Evolutionary conservation across 2,797 vertebrate genomes (phyloP), one percentile per base, ranked within the genome.

Genomic region (Echeneis naucrates): DNA sequence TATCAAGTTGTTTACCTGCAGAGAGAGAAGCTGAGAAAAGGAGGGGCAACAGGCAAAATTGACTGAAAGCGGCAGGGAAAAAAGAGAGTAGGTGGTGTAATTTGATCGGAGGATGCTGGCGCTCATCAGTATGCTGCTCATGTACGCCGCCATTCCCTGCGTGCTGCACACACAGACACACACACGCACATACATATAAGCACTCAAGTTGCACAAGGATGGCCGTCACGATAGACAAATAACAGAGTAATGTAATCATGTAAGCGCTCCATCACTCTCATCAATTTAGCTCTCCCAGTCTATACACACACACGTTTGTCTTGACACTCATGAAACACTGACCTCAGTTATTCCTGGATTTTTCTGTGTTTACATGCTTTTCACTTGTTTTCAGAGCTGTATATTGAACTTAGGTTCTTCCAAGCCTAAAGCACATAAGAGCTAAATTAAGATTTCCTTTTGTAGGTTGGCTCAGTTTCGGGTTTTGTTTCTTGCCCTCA

Each of bases 21-120:
- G 73, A 72, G 38, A 10, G 56, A 58, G 69, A 27, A 7, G 64
- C 32, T 16, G 38, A 21, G 32, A 48, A 50, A 68, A 77, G 57
- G 52, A 37, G 37, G 66, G 37, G 59, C 65, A 72, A 68, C 44
- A 27, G n/a, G 56, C 38, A 14, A 69, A 69, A 77, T 45, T 74
- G 68, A 83, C 71, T 68, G 44, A 47, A 55, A 58, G 68, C 35
- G 1, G 33, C 38, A 55, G 58, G 62, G 2, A 59, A 60, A 74
- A 75, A 40, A 42, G 30, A 23, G 63, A 75, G 69, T 21, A 33
- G 72, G 71, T 57, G 37, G 66, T 58, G 70, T 80, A 73, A 89
- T 87, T 85, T 84, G 59, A 88, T 86, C 32, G 30, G 35, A 4
- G 52, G 72, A 80, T 83, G 75, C 80, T 85, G 73, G 78, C 78